Evolutionary conservation across 1,140 invertebrate genomes (phyloP).

Genomic region (Alviniconcha marisindica): DNA sequence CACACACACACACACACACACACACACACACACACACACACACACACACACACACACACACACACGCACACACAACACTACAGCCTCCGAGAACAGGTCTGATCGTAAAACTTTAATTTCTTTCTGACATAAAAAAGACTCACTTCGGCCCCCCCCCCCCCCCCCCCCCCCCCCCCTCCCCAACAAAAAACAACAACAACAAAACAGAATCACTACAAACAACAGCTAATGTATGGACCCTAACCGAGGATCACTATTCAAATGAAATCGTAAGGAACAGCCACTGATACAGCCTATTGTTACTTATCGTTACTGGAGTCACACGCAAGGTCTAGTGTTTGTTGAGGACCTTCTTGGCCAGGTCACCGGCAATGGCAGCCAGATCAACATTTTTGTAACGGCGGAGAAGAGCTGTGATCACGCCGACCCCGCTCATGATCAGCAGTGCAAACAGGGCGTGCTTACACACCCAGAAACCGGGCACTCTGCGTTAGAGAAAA

Average conservation of each 20-base stretch:
- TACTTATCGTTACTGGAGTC: no score
- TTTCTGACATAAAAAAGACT: no score
- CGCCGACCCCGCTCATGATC: background rate
- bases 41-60: background rate
- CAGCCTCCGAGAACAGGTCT: background rate
- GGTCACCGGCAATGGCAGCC: background rate
- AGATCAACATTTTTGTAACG: constrained; percentile 8
- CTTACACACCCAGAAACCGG: constrained; percentile 1
- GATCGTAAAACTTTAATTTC: no score
- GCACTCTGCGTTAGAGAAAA: background rate
- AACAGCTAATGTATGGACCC: no score
- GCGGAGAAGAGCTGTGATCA: background rate
- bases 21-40: constrained; percentile 13
- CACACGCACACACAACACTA: background rate
- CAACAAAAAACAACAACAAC: background rate
- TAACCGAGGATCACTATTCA: no score
- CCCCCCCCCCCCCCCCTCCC: no score
- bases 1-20: background rate
- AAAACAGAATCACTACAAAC: no score
- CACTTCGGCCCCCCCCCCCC: no score
- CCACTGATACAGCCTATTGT: no score
- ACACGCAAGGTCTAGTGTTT: background rate
- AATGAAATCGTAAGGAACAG: no score
- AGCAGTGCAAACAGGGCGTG: background rate
- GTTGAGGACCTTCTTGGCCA: background rate